A percentile compares a stretch with the other conserved stretches of the same genome.
Conservation (phyloP, 2,797 vertebrate species). For the Aldrovandia affinis region DNA sequence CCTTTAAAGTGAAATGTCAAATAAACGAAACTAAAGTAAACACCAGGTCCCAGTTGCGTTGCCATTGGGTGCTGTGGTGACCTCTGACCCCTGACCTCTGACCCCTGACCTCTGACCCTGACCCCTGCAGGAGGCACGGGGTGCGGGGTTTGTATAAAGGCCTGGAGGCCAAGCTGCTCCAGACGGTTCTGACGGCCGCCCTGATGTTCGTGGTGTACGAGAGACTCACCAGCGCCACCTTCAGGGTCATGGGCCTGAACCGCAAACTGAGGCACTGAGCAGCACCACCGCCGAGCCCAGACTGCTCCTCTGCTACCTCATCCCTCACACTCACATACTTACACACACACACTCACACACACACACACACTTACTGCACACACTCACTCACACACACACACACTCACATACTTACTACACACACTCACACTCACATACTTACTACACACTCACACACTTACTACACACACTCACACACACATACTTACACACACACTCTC, state of each 20-base stretch:
- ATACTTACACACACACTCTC: too few relatives aligned
- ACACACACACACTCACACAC: background rate
- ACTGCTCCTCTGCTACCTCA: constrained; percentile 41
- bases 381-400: background rate
- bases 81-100: too few relatives aligned
- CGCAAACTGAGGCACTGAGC: constrained; percentile 66
- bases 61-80: too few relatives aligned
- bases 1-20: too few relatives aligned
- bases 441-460: background rate
- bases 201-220: constrained; percentile 84
- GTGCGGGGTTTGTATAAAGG: constrained; percentile 77
- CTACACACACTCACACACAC: background rate
- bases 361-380: constrained; percentile 11
- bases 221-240: constrained; percentile 75
- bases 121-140: constrained; percentile 65
- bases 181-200: constrained; percentile 80
- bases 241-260: constrained; percentile 77
- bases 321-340: background rate
- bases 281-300: constrained; percentile 13
- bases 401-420: background rate
- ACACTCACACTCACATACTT: too few relatives aligned
- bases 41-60: too few relatives aligned
- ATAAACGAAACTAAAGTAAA: too few relatives aligned
- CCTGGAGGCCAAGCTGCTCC: constrained; percentile 81
- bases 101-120: background rate